phyloP scores from a whole-genome alignment of 2,797 vertebrate genomes.

The Gila robusta region DNA sequence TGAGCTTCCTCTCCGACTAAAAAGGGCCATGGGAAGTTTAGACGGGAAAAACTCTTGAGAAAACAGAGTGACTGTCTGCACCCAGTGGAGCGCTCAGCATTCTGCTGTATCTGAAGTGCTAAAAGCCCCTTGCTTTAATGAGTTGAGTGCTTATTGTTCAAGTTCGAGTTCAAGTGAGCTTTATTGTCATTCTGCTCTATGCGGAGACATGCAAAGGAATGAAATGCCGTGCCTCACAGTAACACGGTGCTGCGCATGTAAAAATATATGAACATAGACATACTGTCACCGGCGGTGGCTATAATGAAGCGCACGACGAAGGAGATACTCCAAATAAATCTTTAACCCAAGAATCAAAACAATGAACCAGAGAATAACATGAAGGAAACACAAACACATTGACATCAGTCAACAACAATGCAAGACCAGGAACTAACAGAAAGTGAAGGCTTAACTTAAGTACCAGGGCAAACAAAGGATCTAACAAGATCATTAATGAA shows the following conservation, averaged over 20 bases:
- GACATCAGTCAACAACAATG: too few species aligned
- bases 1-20: slow-evolving; percentile 55
- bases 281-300: too few species aligned
- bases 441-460: too few species aligned
- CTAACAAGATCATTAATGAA: too few species aligned
- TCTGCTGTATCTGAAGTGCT: slow-evolving; percentile 49
- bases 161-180: background rate
- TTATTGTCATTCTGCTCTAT: background rate
- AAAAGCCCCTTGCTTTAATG: slow-evolving; percentile 46
- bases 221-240: background rate
- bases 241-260: background rate
- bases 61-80: slow-evolving; percentile 49
- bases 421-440: too few species aligned
- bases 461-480: too few species aligned
- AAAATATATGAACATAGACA: background rate
- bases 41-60: slow-evolving; percentile 44
- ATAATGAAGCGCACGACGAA: too few species aligned
- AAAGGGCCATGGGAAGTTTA: slow-evolving; percentile 58
- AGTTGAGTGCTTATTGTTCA: slow-evolving; percentile 25
- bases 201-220: background rate
- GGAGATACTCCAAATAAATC: too few species aligned
- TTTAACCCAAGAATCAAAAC: too few species aligned
- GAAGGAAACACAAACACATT: too few species aligned
- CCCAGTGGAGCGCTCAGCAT: background rate
- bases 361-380: too few species aligned